Conservation (phyloP, 2,113 vertebrate species). For the Butorides virescens region DNA sequence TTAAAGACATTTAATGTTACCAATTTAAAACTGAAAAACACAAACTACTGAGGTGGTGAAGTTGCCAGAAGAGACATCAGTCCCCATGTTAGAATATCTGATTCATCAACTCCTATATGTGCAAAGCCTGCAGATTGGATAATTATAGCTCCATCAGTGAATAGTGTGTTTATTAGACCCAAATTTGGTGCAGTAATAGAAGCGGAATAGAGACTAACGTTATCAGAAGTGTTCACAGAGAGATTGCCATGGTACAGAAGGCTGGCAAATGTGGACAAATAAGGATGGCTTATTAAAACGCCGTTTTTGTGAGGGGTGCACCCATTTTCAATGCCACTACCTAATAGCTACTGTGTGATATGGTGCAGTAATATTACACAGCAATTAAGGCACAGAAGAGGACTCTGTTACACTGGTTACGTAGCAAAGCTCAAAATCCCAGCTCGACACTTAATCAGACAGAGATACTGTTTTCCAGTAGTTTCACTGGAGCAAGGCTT, state of each 20-base stretch:
- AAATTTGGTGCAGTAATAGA: constrained; percentile 30
- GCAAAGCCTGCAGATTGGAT: constrained; percentile 58
- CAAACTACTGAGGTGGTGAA: constrained; percentile 51
- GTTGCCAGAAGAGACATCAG: constrained; percentile 61
- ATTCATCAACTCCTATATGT: constrained; percentile 48
- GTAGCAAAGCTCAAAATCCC: not conserved
- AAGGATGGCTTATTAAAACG: not conserved
- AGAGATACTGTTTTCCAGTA: not conserved
- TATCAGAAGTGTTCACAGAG: constrained; percentile 8
- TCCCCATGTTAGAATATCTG: constrained; percentile 31
- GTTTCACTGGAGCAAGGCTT: not conserved
- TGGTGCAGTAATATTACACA: not conserved
- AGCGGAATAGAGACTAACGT: not conserved
- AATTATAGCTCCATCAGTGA: constrained; percentile 52
- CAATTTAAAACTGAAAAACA: constrained; percentile 63
- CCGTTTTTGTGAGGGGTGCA: not conserved
- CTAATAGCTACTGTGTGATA: not conserved
- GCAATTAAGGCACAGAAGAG: not conserved
- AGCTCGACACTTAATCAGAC: not conserved
- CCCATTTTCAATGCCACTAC: not conserved
- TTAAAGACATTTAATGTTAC: constrained; percentile 62
- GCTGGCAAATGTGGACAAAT: not conserved
- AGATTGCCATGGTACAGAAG: not conserved
- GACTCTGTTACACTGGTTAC: not conserved
- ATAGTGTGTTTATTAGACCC: constrained; percentile 46